These are phyloP conservation scores for Leptopilina syphax DNA, from an alignment of 2,888 invertebrate genomes.

Conservation along the genomic window DNA sequence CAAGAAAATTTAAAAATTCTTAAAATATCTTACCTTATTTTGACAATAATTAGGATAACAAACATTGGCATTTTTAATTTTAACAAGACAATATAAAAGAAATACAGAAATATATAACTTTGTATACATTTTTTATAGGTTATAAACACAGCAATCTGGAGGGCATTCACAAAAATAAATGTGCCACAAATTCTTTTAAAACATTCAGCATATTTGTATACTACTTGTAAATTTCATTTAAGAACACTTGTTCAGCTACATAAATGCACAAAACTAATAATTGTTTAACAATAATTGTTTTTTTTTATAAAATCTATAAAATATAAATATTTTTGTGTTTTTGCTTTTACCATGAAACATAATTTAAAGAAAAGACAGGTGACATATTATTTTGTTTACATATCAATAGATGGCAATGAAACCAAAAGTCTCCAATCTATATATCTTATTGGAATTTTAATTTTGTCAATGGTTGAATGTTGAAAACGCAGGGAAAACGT, in stretches of 20 bases:
- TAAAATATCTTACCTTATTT: constrained; percentile 60
- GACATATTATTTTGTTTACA: no score
- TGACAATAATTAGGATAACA: constrained; percentile 69
- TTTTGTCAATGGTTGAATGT: no score
- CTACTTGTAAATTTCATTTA: neutral
- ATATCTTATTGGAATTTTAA: no score
- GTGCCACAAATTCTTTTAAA: neutral
- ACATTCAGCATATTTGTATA: neutral
- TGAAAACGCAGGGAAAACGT: no score
- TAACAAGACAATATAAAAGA: constrained; percentile 52
- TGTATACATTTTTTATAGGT: constrained; percentile 59
- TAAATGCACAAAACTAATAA: neutral
- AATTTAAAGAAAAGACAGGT: no score
- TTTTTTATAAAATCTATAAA: neutral
- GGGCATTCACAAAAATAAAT: neutral
- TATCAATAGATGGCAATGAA: no score
- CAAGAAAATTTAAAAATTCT: neutral
- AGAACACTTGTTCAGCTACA: neutral
- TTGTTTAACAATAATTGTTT: neutral
- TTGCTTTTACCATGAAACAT: neutral
- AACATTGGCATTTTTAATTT: constrained; percentile 52
- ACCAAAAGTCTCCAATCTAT: no score
- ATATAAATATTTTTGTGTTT: neutral
- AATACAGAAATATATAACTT: constrained; percentile 52
- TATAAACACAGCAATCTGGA: constrained; percentile 49